Conservation (phyloP, 2,797 vertebrate species). For the Buceros bicornis region DNA sequence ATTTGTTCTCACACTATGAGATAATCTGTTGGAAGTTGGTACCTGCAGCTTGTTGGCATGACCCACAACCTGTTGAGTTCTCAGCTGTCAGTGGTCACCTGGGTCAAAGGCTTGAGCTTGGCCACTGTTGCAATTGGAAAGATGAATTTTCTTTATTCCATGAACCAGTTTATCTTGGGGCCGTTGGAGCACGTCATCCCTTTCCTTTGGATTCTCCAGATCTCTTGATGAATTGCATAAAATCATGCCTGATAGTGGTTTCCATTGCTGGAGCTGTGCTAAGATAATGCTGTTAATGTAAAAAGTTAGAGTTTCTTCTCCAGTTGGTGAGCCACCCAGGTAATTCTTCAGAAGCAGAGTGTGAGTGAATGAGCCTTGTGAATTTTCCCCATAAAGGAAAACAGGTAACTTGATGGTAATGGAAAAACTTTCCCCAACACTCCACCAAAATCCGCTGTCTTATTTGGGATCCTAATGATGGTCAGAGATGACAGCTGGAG, state of each 20-base stretch:
- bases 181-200: neutral
- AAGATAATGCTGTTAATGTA: accelerated
- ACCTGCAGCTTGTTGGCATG: neutral
- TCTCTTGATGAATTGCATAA: neutral
- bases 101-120: neutral
- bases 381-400: neutral
- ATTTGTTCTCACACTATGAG: neutral
- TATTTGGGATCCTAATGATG: neutral
- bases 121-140: neutral
- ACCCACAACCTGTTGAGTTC: neutral
- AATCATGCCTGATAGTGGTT: neutral
- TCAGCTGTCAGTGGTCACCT: neutral
- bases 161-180: neutral
- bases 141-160: neutral
- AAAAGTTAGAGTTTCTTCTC: neutral
- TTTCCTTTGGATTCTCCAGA: neutral
- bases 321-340: neutral
- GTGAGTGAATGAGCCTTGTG: neutral
- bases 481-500: neutral
- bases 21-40: neutral
- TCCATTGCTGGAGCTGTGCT: neutral
- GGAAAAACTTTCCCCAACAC: neutral
- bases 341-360: neutral
- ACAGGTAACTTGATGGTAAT: neutral
- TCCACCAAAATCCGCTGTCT: neutral